phyloP scores from a whole-genome alignment of 37 sponge, comb jelly and placozoan species.

The Corticium candelabrum region DNA sequence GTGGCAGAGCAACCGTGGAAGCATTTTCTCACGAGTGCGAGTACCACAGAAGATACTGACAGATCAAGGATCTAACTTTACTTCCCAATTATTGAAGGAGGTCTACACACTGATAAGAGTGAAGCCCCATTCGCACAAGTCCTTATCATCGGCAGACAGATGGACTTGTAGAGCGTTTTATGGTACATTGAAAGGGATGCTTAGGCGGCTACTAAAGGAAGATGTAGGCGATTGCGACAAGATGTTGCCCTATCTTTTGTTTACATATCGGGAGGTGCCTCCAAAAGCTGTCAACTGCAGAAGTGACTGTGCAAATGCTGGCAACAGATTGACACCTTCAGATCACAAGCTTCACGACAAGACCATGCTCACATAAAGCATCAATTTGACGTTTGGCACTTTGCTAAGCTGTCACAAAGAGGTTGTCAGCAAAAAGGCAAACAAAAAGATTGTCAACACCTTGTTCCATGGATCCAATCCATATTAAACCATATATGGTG shows the following conservation, averaged over 20 bases:
- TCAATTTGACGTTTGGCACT: too few species aligned
- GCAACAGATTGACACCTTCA: too few species aligned
- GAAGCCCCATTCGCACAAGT: conserved; percentile 29
- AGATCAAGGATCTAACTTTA: conserved; percentile 28
- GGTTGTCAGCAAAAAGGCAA: too few species aligned
- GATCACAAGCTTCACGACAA: too few species aligned
- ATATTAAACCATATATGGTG: too few species aligned
- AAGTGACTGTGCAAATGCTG: too few species aligned
- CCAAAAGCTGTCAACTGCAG: too few species aligned
- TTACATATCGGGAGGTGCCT: conserved; percentile 37
- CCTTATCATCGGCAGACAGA: conserved; percentile 51
- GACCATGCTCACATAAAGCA: too few species aligned
- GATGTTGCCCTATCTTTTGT: conserved; percentile 23
- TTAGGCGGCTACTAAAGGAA: not conserved
- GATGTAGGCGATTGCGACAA: conserved; percentile 26
- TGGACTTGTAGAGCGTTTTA: conserved; percentile 40
- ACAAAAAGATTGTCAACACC: too few species aligned
- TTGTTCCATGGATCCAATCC: too few species aligned
- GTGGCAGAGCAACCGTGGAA: conserved; percentile 5
- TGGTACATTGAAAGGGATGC: conserved; percentile 32
- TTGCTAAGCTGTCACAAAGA: too few species aligned
- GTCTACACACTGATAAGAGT: conserved; percentile 20
- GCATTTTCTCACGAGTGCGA: not conserved
- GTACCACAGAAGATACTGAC: conserved; percentile 13
- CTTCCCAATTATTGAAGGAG: conserved; percentile 18